Evolutionary conservation across 2,797 vertebrate genomes (phyloP).

Genomic region (Toxotes lorentzi): DNA sequence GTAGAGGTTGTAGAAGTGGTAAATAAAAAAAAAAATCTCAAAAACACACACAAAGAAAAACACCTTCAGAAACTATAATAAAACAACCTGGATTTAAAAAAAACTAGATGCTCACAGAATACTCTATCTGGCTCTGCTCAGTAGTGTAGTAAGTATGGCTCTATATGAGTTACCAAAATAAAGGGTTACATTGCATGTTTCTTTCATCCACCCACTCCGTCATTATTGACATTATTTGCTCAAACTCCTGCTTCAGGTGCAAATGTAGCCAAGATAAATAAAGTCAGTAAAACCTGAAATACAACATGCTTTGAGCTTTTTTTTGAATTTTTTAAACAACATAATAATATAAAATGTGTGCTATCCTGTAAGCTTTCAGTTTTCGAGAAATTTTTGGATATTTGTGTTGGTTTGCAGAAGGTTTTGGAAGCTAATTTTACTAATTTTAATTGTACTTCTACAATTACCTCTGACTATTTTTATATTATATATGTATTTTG

Average conservation of each 20-base stretch:
- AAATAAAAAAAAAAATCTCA: background rate
- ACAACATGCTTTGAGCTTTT: conserved; percentile 1
- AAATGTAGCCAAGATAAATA: conserved; percentile 26
- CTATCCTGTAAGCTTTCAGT: conserved; percentile 3
- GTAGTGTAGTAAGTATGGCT: background rate
- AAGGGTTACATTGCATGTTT: background rate
- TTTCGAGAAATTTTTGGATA: background rate
- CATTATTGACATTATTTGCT: background rate
- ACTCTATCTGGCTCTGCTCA: background rate
- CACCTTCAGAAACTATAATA: background rate
- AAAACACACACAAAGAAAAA: background rate
- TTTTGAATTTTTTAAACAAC: background rate
- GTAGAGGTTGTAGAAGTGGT: background rate
- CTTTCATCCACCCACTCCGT: conserved; percentile 1
- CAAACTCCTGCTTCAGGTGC: conserved; percentile 5
- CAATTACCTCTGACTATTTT: no score
- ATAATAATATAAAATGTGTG: conserved; percentile 5
- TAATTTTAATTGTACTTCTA: no score
- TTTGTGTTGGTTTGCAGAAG: background rate
- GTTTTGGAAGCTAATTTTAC: background rate
- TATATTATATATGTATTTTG: background rate
- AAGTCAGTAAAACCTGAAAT: conserved; percentile 32
- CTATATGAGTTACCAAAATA: background rate
- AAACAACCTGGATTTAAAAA: background rate
- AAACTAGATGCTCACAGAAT: background rate